phyloP scores from a whole-genome alignment of 2,797 vertebrate genomes.

The Leptodactylus fallax region DNA sequence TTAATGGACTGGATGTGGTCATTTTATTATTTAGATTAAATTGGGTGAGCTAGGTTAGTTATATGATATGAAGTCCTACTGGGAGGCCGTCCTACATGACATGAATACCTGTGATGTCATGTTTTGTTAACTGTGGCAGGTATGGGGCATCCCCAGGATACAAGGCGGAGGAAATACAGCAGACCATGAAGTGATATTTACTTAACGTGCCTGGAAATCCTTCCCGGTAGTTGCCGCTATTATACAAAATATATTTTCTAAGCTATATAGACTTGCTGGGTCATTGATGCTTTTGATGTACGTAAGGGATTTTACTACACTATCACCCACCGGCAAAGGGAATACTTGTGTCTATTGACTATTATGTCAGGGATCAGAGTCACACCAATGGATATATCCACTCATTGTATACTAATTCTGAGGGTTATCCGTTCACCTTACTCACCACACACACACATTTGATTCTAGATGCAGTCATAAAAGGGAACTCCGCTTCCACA shows the following conservation, averaged over 20 bases:
- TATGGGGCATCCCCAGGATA: neutral
- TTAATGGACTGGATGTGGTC: neutral
- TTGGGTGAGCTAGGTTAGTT: neutral
- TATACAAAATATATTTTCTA: too few relatives aligned
- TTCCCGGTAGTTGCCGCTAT: neutral
- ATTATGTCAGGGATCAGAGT: too few relatives aligned
- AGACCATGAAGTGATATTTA: neutral
- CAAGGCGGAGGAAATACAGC: neutral
- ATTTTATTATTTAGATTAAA: slow-evolving; percentile 17
- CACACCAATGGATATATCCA: too few relatives aligned
- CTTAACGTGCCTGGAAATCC: neutral
- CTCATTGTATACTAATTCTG: too few relatives aligned
- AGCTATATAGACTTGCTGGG: too few relatives aligned
- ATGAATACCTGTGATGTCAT: slow-evolving; percentile 12
- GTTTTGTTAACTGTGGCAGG: slow-evolving; percentile 5
- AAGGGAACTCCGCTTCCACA: too few relatives aligned
- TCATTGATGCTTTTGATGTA: too few relatives aligned
- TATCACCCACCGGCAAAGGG: too few relatives aligned
- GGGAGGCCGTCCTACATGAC: neutral
- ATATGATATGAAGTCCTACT: neutral
- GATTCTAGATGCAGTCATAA: too few relatives aligned
- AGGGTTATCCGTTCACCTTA: too few relatives aligned
- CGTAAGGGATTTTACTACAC: too few relatives aligned
- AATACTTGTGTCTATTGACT: neutral
- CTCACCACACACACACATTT: too few relatives aligned